Evolutionary conservation across 2,888 invertebrate genomes (phyloP).

Genomic region (Hanleya hanleyi): DNA sequence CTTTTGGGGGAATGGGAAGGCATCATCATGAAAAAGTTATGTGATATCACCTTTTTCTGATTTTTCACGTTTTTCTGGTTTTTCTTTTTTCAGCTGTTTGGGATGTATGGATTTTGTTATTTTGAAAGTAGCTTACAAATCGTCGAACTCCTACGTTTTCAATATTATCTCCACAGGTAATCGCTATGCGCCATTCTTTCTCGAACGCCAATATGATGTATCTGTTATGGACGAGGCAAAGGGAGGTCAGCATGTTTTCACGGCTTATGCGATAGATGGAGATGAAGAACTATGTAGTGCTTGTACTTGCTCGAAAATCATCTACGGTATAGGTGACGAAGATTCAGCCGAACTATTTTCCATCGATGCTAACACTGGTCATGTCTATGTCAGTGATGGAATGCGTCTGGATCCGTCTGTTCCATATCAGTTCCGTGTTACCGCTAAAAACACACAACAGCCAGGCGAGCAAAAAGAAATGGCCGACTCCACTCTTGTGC

Average conservation of each 20-base stretch:
- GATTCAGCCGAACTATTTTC: conserved; percentile 26
- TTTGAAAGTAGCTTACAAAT: too few relatives aligned
- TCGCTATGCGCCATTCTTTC: background rate
- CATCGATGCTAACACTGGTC: conserved; percentile 27
- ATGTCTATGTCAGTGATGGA: conserved; percentile 13
- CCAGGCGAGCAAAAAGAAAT: background rate
- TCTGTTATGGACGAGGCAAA: background rate
- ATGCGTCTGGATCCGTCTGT: background rate
- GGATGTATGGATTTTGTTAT: too few relatives aligned
- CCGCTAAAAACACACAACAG: background rate
- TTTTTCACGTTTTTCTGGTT: too few relatives aligned
- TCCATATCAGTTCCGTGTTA: background rate
- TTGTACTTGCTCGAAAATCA: conserved; percentile 25
- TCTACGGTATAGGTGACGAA: conserved; percentile 15
- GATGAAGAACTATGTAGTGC: background rate
- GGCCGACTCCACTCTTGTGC: too few relatives aligned
- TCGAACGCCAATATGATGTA: background rate
- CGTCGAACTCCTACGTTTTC: too few relatives aligned
- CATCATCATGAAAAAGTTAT: too few relatives aligned
- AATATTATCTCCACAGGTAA: background rate
- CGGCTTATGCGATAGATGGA: background rate
- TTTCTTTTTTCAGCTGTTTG: too few relatives aligned
- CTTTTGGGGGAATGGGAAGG: too few relatives aligned
- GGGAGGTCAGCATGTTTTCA: background rate
- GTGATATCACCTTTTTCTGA: too few relatives aligned